Base-by-base conservation (phyloP, 1,140 invertebrate genomes). In the Hylyphantes graminicola region DNA sequence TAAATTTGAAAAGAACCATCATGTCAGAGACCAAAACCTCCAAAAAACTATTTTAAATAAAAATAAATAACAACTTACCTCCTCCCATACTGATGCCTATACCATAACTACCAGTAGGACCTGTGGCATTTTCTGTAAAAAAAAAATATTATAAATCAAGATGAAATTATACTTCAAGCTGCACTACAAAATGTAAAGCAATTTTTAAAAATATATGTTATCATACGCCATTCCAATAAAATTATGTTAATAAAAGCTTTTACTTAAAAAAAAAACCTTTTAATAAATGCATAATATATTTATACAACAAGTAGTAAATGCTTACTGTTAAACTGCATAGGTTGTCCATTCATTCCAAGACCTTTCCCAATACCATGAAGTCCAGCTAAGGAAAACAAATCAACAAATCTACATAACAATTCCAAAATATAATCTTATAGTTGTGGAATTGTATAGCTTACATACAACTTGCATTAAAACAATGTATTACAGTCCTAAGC, bases 291-390 rank as follows among this genome's bases (percentile, higher is more conserved):
- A 13, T 6, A n/a, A 12, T 13, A 59, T 13, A 59, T 59, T 59
- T 9, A 35, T 35, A 35, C 5, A 35, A 35, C 35, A 59, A 6
- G 12, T 12, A 59, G 57, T 7, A 59, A 51, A 59, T 17, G 81
- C 85, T 67, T 57, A 86, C 85, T 86, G 17, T 65, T 81, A 81
- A 86, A 77, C 13, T 88, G 86, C 72, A 88, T 83, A 13, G 88
- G 88, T 55, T 87, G 87, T 17, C 88, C 88, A 67, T 87, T 87
- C 15, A 87, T 82, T 54, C 88, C 88, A 11, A 88, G 84, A 35
- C 88, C 88, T 85, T 88, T 88, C 15, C 88, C 88, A 64, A 88
- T 86, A 63, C 87, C 86, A 59, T 87, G 86, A 78, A 88, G 85
- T 76, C 88, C 88, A 81, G n/a, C 83, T 85, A 57, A 15, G 77